These are phyloP conservation scores for Podiceps cristatus DNA, from an alignment of 2,113 vertebrate species.

Conservation along the genomic window DNA sequence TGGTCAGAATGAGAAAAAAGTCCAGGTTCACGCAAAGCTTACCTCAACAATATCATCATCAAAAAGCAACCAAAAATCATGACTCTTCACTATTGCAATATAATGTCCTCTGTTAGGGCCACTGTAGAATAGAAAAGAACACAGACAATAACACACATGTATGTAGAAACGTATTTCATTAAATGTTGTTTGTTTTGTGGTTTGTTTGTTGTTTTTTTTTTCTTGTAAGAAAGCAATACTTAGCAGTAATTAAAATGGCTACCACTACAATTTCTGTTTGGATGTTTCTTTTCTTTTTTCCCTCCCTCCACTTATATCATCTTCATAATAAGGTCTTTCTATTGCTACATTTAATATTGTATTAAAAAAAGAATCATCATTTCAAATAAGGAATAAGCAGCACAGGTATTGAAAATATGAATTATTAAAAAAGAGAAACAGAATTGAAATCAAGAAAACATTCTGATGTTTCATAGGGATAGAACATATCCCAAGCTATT, in stretches of 20 bases:
- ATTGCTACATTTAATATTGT: not conserved
- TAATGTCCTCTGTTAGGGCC: conserved; percentile 89
- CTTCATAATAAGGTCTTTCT: not conserved
- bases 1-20: not conserved
- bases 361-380: not conserved
- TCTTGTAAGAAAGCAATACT: not conserved
- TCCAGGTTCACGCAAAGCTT: conserved; percentile 40
- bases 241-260: not conserved
- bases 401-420: not conserved
- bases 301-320: not conserved
- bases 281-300: not conserved
- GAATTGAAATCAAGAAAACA: not conserved
- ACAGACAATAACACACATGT: not conserved
- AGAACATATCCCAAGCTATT: not conserved
- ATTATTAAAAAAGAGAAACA: not conserved
- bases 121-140: conserved; percentile 65
- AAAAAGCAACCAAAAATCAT: conserved; percentile 88
- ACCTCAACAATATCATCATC: conserved; percentile 90
- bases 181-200: not conserved
- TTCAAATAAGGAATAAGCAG: not conserved
- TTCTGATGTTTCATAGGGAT: not conserved
- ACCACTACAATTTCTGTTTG: not conserved
- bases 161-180: not conserved
- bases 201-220: not conserved
- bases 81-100: conserved; percentile 90